phyloP scores from a whole-genome alignment of 2,797 vertebrate species.

The Danio kyathit region DNA sequence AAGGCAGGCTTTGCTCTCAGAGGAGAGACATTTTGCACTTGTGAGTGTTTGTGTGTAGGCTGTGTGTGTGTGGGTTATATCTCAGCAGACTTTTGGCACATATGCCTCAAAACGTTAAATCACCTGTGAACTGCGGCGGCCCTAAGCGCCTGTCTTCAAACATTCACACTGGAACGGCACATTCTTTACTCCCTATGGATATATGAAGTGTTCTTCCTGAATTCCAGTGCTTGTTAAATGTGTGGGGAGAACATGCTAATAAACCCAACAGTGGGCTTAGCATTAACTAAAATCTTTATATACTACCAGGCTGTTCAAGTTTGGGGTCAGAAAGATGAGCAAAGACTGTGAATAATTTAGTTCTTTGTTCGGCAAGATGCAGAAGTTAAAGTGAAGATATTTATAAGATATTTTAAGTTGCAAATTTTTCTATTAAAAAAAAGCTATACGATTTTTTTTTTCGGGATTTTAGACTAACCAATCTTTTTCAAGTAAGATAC shows the following conservation, averaged over 20 bases:
- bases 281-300: too few species aligned
- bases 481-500: too few species aligned
- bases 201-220: conserved; percentile 3
- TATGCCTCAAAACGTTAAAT: conserved; percentile 46
- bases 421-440: too few species aligned
- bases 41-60: not conserved
- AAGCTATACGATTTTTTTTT: too few species aligned
- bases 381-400: too few species aligned
- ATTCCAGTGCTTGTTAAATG: conserved; percentile 32
- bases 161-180: conserved; percentile 40
- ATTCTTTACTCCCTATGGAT: conserved; percentile 43
- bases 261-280: not conserved
- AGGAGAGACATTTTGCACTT: conserved; percentile 41
- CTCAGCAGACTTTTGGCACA: conserved; percentile 35
- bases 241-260: not conserved
- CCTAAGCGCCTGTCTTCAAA: conserved; percentile 43
- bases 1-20: conserved; percentile 8
- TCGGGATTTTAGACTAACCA: too few species aligned
- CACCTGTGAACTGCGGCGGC: conserved; percentile 14
- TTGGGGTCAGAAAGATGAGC: too few species aligned
- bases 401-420: too few species aligned
- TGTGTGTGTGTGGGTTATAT: not conserved
- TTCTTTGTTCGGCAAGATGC: too few species aligned
- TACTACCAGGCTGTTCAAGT: too few species aligned
- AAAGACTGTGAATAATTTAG: too few species aligned